Conservation (phyloP, 2,888 invertebrate genomes). For the Globia sparganii region DNA sequence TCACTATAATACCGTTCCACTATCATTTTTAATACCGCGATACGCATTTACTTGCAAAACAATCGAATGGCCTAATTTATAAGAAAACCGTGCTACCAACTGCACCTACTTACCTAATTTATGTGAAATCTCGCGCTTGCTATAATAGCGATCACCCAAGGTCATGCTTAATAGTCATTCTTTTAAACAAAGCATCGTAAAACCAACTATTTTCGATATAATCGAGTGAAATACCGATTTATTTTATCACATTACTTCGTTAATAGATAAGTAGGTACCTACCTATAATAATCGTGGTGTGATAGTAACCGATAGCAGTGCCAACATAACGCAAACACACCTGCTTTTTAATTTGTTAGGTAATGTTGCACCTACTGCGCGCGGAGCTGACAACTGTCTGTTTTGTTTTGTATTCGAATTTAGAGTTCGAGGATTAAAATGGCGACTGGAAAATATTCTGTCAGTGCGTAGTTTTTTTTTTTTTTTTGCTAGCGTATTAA, state of each 20-base stretch:
- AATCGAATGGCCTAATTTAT: slow-evolving; percentile 45
- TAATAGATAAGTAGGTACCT: slow-evolving; percentile 51
- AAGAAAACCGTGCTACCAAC: slow-evolving; percentile 24
- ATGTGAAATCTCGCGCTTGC: slow-evolving; percentile 18
- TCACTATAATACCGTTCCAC: slow-evolving; percentile 1
- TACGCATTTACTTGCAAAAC: slow-evolving; percentile 46
- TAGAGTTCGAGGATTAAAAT: slow-evolving; percentile 30
- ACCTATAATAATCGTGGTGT: slow-evolving; percentile 21
- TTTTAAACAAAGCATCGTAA: slow-evolving; percentile 43
- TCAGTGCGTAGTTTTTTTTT: neutral
- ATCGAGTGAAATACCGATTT: slow-evolving; percentile 49
- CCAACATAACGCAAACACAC: slow-evolving; percentile 61
- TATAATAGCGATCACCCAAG: slow-evolving; percentile 26
- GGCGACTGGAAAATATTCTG: slow-evolving; percentile 29
- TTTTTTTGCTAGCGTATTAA: neutral
- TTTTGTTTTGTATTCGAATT: slow-evolving; percentile 34
- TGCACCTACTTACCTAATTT: slow-evolving; percentile 11
- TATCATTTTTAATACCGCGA: slow-evolving; percentile 17
- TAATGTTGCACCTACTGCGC: slow-evolving; percentile 56
- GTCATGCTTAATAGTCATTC: slow-evolving; percentile 41
- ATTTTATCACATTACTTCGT: slow-evolving; percentile 50
- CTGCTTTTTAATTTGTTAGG: slow-evolving; percentile 48
- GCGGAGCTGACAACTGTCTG: slow-evolving; percentile 53
- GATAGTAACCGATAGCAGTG: slow-evolving; percentile 53
- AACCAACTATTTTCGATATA: slow-evolving; percentile 39